Percentiles rank a stretch among this genome's conserved stretches.
phyloP scores from a whole-genome alignment of 1,140 invertebrate species.

The Colletes gigas region DNA sequence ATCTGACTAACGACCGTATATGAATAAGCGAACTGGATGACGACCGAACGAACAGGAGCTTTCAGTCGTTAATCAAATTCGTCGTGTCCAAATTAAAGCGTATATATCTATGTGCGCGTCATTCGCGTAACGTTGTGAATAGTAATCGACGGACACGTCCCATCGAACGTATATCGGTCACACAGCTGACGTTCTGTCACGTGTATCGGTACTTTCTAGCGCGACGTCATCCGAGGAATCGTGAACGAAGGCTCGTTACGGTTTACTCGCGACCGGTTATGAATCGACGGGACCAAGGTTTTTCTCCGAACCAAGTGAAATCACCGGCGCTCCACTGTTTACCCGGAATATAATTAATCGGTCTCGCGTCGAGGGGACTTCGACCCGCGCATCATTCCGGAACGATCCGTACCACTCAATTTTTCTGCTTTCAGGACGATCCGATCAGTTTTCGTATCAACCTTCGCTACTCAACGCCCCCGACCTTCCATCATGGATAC shows the following conservation, averaged over 20 bases:
- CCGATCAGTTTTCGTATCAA: constrained; percentile 84
- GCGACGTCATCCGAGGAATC: constrained; percentile 11
- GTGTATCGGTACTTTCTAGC: constrained; percentile 41
- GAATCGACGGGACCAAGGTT: neutral
- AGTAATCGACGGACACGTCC: constrained; percentile 30
- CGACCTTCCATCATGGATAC: constrained; percentile 91
- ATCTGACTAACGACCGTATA: too few species aligned
- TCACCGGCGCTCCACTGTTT: neutral
- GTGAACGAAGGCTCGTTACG: neutral
- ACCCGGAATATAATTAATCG: constrained; percentile 27
- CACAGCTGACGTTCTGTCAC: constrained; percentile 39
- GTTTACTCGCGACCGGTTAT: neutral
- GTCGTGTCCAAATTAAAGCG: constrained; percentile 45
- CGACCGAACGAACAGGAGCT: neutral
- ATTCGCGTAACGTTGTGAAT: constrained; percentile 42
- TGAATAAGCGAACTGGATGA: too few species aligned
- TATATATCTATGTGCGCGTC: constrained; percentile 26
- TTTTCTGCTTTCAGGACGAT: constrained; percentile 53
- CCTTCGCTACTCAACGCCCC: constrained; percentile 86
- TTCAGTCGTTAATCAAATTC: constrained; percentile 44
- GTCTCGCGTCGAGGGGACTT: neutral
- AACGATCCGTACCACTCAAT: too few species aligned
- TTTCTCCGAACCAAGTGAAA: neutral
- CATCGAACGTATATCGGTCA: neutral
- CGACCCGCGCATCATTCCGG: neutral